Conservation (phyloP, 1,140 invertebrate species). For the Apis mellifera region Amel_HAv3.1 CM009936.2:16020501-16021000, state of each 20-base stretch:
- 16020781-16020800: conserved; percentile 17
- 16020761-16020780: conserved; percentile 34
- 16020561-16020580: conserved; percentile 24
- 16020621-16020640: too few species aligned
- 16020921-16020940: neutral
- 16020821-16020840: conserved; percentile 44
- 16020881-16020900: neutral
- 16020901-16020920: conserved; percentile 14
- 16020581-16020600: conserved; percentile 4
- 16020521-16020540: neutral
- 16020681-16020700: neutral
- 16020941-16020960: neutral
- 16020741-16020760: conserved; percentile 46
- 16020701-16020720: neutral
- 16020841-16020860: conserved; percentile 38
- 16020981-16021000: neutral
- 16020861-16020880: conserved; percentile 28
- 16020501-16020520: neutral
- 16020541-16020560: neutral
- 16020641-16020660: neutral
- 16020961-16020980: neutral
- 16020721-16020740: conserved; percentile 27
- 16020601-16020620: too few species aligned
- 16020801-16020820: conserved; percentile 53
- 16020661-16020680: neutral